Conservation (phyloP, 2,888 invertebrate species). For the Drosophila flavopinicola region DNA sequence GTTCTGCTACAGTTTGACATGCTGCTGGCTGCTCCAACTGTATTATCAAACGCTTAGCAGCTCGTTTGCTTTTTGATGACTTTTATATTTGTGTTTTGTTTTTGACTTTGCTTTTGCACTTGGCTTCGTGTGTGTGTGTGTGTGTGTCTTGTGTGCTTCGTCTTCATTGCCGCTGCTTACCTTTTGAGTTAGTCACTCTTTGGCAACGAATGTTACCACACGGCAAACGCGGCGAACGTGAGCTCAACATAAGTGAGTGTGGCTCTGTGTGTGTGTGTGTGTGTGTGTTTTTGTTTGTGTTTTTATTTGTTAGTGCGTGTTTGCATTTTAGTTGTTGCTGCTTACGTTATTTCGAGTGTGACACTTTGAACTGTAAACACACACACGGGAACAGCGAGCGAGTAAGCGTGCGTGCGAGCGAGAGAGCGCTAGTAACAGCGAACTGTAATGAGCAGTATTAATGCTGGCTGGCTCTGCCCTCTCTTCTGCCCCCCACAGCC, state of each 20-base stretch:
- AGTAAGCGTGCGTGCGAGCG: constrained; percentile 6
- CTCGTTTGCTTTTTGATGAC: constrained; percentile 30
- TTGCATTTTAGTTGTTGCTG: constrained; percentile 20
- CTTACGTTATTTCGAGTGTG: constrained; percentile 34
- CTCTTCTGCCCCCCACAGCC: not conserved
- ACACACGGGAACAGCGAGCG: constrained; percentile 17
- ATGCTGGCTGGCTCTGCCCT: constrained; percentile 14
- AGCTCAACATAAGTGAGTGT: constrained; percentile 44
- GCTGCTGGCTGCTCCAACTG: constrained; percentile 43
- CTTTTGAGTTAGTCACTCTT: constrained; percentile 75
- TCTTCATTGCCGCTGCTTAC: constrained; percentile 51
- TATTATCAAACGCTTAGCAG: constrained; percentile 59
- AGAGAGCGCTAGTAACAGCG: constrained; percentile 22
- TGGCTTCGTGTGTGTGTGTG: constrained; percentile 34
- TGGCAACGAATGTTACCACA: constrained; percentile 69
- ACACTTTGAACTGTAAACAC: constrained; percentile 35
- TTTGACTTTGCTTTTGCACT: constrained; percentile 63
- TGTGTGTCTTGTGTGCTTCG: constrained; percentile 30
- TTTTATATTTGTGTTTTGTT: constrained; percentile 27
- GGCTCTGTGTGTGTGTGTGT: constrained; percentile 22
- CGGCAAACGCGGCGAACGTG: constrained; percentile 58
- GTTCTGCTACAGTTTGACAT: constrained; percentile 25
- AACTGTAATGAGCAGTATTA: constrained; percentile 38
- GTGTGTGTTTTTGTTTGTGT: constrained; percentile 19
- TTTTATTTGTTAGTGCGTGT: constrained; percentile 27